phyloP scores from a whole-genome alignment of 2,888 invertebrate species.

The Lasioglossum calceatum region DNA sequence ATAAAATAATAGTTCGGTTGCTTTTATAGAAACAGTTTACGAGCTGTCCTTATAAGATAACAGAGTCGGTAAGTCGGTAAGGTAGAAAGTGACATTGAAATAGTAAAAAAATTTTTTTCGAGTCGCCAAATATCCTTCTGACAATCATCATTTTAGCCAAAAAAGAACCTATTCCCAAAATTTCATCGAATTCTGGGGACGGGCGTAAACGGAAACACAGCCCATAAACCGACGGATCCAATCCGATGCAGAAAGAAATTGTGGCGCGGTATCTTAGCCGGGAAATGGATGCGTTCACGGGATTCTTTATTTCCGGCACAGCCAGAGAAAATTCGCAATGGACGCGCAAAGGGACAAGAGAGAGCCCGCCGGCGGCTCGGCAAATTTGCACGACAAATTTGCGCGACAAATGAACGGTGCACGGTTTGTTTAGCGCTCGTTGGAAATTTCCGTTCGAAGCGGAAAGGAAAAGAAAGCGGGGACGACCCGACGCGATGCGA shows the following conservation, averaged over 20 bases:
- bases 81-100: no score
- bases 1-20: no score
- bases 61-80: no score
- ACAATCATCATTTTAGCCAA: no score
- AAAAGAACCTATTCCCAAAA: no score
- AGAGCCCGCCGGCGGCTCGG: neutral
- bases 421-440: slow-evolving; percentile 12
- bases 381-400: slow-evolving; percentile 32
- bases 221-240: no score
- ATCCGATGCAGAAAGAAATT: neutral
- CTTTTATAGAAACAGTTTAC: no score
- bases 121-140: no score
- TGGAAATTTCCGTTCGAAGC: slow-evolving; percentile 8
- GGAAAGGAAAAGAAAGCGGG: slow-evolving; percentile 1
- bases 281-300: neutral
- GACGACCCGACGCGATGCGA: neutral
- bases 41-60: no score
- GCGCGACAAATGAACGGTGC: slow-evolving; percentile 26
- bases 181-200: no score
- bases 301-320: neutral
- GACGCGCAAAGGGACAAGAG: neutral
- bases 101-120: no score
- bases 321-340: neutral
- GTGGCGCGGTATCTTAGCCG: neutral
- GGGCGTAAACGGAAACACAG: no score